Base-by-base conservation (phyloP, 2,797 vertebrate genomes). In the Falco berigora region DNA sequence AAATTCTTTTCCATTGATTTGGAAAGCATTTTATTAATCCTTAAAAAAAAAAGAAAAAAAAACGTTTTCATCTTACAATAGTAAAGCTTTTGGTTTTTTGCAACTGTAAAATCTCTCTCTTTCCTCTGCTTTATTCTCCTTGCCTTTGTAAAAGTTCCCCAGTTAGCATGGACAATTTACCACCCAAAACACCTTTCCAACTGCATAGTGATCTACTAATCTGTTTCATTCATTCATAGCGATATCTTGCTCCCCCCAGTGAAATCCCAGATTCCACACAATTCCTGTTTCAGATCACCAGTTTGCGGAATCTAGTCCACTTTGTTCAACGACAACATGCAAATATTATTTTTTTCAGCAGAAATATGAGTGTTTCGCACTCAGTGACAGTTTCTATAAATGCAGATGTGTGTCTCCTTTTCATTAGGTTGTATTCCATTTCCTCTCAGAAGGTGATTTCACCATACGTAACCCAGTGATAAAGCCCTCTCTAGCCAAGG, bases 1-100 rank as follows among this genome's bases (percentile, higher is more conserved):
- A 87, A 85, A 72, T 81, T 93, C 24, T 92, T 95, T 81, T 90
- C 80, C 66, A 86, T 5, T 89, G 32, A 58, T 94, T 84, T 84
- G n/a, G 36, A 76, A 94, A 79, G 77, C 10, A 30, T 56, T 67
- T 49, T 63, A 14, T 34, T 78, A 75, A 19, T 72, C 18, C 14
- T 55, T 13, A 36, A 53, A 55, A 34, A 32, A 72, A 8, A 17
- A 46, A 61, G 36, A 30, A n/a, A 55, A 34, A 27, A n/a, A 44
- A 20, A 28, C n/a, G 2, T 10, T 3, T 53, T 77, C 24, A 42
- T 67, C 18, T 80, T 69, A 25, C 38, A 52, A n/a, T 28, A 66
- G 8, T 42, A 64, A 75, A 81, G 7, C 5, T 86, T 75, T 80
- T 12, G 8, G 20, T 1, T 4, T 8, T 46, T 52, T 38, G 6